Base-by-base conservation (phyloP, 2,797 vertebrate species). In the Sebastes hubbsi region DNA sequence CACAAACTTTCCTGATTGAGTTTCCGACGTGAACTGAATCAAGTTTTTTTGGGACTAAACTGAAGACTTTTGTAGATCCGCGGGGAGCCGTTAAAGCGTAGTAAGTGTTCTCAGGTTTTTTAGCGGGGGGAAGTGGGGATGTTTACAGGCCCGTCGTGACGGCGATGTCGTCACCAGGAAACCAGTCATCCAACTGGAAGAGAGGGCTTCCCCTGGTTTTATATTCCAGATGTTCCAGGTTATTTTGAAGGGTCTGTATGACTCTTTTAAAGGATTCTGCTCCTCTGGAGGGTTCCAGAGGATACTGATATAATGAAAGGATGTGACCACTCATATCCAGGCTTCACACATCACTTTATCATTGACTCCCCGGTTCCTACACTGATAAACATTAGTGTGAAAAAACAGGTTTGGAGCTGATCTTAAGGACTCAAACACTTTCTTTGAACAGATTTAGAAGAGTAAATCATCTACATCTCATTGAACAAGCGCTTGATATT, bases 111-210 rank as follows among this genome's bases (percentile, higher is more conserved):
- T 82, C 65, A 54, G 80, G n/a, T 77, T 70, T 72, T 71, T 56
- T 68, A 27, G 4, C 5, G 13, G 2, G 29, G 38, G 38, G 54
- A 69, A 69, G 81, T 72, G 0, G 27, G 75, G 85, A 87, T 90
- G 89, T 91, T 93, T 91, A 91, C 85, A 12, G 61, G 27, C 84
- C 74, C 67, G 70, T 11, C 66, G 84, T 69, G 32, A 77, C n/a
- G 72, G 14, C 68, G 81, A 88, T 84, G 82, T 83, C 82, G 71
- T 91, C 82, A 71, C 27, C 77, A 89, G 92, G 91, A 93, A 93
- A 78, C 75, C 1, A 72, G 83, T 87, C 84, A 74, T 86, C 63
- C 72, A 52, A 20, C 76, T 67, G 93, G 83, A 89, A 83, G 61
- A 71, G 67, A 81, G 87, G 85, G 62, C 78, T 92, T 87, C 88